phyloP scores from a whole-genome alignment of 1,140 invertebrate genomes.

The Caenorhabditis tropicalis region DNA sequence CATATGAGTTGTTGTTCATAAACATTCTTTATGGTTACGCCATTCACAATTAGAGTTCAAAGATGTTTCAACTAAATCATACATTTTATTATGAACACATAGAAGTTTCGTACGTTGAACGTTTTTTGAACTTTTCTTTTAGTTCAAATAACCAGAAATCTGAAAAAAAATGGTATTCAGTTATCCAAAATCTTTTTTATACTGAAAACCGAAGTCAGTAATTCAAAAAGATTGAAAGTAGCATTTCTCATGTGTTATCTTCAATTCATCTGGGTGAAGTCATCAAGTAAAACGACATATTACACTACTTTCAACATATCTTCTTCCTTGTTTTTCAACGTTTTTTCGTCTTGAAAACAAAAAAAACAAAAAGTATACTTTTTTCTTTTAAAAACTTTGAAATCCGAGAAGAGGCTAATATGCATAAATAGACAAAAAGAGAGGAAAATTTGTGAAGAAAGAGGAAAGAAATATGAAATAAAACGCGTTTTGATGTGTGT shows the following conservation, averaged over 20 bases:
- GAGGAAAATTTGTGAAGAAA: background rate
- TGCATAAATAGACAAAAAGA: conserved; percentile 18
- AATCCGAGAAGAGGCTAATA: background rate
- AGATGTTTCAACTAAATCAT: too few relatives aligned
- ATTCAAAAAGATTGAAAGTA: too few relatives aligned
- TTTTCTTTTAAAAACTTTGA: background rate
- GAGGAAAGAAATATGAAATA: conserved; percentile 26
- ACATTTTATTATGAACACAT: too few relatives aligned
- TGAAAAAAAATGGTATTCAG: too few relatives aligned
- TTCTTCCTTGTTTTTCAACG: background rate
- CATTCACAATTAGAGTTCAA: too few relatives aligned
- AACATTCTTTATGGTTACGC: too few relatives aligned
- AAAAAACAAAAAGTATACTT: background rate
- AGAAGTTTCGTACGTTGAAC: too few relatives aligned
- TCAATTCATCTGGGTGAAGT: background rate
- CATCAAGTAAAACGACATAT: background rate
- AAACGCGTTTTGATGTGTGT: background rate
- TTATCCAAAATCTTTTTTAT: too few relatives aligned
- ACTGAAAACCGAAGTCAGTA: too few relatives aligned
- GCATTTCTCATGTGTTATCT: background rate
- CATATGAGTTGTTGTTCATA: too few relatives aligned
- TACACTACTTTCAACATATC: background rate
- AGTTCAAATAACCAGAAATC: too few relatives aligned
- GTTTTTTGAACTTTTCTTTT: too few relatives aligned
- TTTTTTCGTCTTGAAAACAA: background rate